Base-by-base conservation (phyloP, 2,888 invertebrate genomes). In the Ormia ochracea region DNA sequence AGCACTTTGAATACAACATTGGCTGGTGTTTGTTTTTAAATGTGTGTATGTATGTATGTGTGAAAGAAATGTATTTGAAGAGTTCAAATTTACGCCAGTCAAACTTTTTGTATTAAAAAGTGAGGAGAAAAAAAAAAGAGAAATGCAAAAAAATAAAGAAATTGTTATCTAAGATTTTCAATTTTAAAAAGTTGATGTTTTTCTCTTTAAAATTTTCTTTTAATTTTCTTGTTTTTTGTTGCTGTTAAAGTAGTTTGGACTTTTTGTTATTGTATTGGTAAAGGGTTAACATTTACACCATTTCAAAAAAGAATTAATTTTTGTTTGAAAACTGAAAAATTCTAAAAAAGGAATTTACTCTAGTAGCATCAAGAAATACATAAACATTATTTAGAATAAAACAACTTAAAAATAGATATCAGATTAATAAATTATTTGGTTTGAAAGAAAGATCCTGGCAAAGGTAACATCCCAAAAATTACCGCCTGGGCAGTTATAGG, bases 91-190 rank as follows among this genome's bases (percentile, higher is more conserved):
- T 56, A 70, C 63, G 63, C 45, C 48, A 76, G 66, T 68, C 76
- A 61, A 80, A 76, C 63, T 76, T 80, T 72, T 72, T 58, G 28
- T 68, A 80, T 73, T 58, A 36, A 43, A 72, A 54, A 43, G 59
- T 1, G 1, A 10, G 36, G 4, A n/a, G 6, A 41, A 33, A 2
- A 63, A 45, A 50, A 66, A 52, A n/a, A n/a, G n/a, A n/a, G n/a
- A n/a, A n/a, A n/a, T n/a, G n/a, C n/a, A n/a, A n/a, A n/a, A n/a
- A n/a, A n/a, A n/a, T n/a, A n/a, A n/a, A 19, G n/a, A 14, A 66
- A 61, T 36, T 80, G 23, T 80, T 76, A 80, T 80, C 80, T 80
- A 50, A 76, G 76, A 80, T 80, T 76, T 80, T 68, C 72, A 68
- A 72, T 76, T 73, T 76, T 21, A 72, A 63, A 73, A 80, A 63